Conservation (phyloP, 92 coral and sea anemone species). For the Bergia sp. region DNA sequence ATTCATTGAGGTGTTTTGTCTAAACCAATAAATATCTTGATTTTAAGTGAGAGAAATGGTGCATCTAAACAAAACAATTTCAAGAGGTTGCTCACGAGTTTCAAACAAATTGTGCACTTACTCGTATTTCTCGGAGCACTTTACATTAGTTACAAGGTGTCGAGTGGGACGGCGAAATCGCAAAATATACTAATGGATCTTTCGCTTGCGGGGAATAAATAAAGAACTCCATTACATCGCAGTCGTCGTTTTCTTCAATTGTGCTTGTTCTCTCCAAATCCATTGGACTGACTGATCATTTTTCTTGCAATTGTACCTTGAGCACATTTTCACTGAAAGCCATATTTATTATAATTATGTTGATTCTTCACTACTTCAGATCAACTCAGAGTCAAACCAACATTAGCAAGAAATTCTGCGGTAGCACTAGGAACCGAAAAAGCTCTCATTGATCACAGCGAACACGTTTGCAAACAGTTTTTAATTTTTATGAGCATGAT, state of each 20-base stretch:
- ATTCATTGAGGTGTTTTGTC: neutral
- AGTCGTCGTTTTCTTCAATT: neutral
- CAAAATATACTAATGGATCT: constrained; percentile 1
- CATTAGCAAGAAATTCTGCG: neutral
- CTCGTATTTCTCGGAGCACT: neutral
- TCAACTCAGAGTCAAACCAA: neutral
- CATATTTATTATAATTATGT: neutral
- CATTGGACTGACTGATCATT: neutral
- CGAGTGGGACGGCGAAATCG: neutral
- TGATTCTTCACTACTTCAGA: neutral
- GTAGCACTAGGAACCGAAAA: neutral
- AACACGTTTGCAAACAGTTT: neutral
- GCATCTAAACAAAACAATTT: constrained; percentile 6
- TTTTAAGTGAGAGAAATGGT: neutral
- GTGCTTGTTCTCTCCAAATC: neutral
- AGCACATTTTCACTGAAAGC: neutral
- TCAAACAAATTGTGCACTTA: neutral
- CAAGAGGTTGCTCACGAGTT: neutral
- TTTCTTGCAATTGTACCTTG: neutral
- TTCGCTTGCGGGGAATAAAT: neutral
- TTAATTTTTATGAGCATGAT: neutral
- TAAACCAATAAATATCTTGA: neutral
- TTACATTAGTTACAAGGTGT: neutral
- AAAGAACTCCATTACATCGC: neutral
- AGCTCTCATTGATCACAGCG: neutral